phyloP scores from a whole-genome alignment of 1,140 invertebrate genomes.

The Bacillus rossius region DNA sequence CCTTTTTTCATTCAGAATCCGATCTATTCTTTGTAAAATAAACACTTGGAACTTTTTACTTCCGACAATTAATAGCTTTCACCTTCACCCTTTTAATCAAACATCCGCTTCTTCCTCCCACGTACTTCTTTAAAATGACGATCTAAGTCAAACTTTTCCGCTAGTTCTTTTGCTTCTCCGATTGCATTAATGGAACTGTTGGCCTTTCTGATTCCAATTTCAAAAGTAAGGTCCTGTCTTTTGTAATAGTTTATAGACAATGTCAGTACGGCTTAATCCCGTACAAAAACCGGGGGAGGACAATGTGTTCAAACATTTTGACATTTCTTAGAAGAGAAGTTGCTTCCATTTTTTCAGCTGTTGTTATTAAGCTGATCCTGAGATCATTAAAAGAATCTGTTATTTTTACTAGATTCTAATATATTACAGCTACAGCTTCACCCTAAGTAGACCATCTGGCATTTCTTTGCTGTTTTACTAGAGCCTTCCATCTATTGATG shows the following conservation, averaged over 20 bases:
- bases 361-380: conserved; percentile 13
- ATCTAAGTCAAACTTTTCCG: conserved; percentile 4
- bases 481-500: conserved; percentile 19
- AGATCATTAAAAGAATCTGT: conserved; percentile 15
- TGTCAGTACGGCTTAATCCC: conserved; percentile 13
- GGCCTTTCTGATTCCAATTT: conserved; percentile 11
- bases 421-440: conserved; percentile 12
- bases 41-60: conserved; percentile 3
- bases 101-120: conserved; percentile 7
- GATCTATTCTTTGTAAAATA: too few relatives aligned
- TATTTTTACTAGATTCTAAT: conserved; percentile 15
- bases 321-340: conserved; percentile 12
- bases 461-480: conserved; percentile 7
- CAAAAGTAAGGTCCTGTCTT: conserved; percentile 11
- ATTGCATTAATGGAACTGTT: conserved; percentile 7
- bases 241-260: conserved; percentile 10
- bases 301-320: conserved; percentile 11
- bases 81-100: conserved; percentile 6
- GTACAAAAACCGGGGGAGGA: conserved; percentile 12
- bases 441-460: conserved; percentile 12
- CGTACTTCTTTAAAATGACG: conserved; percentile 8
- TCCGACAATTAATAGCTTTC: background rate
- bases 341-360: conserved; percentile 16
- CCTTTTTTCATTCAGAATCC: too few relatives aligned
- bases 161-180: conserved; percentile 5